phyloP scores from a whole-genome alignment of 1,140 invertebrate species.

The Leptopilina boulardi region DNA sequence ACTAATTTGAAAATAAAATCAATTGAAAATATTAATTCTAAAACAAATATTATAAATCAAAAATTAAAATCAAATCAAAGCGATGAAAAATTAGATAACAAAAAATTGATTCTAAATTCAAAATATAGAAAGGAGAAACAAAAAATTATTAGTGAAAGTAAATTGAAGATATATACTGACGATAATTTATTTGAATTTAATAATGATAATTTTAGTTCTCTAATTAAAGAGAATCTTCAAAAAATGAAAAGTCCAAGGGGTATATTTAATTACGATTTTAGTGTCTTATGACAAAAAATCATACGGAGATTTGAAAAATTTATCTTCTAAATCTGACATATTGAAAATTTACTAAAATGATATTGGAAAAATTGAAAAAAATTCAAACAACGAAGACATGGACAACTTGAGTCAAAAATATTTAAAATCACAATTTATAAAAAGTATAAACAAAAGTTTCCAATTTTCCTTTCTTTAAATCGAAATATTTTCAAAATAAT shows the following conservation, averaged over 20 bases:
- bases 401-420: background rate
- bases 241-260: conserved; percentile 45
- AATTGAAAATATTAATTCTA: background rate
- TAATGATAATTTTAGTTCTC: conserved; percentile 42
- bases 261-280: conserved; percentile 50
- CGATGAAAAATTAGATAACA: background rate
- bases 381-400: conserved; percentile 24
- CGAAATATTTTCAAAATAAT: background rate
- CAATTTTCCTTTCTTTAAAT: background rate
- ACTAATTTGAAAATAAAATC: background rate
- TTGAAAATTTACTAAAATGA: background rate
- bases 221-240: conserved; percentile 52
- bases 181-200: conserved; percentile 39
- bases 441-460: background rate
- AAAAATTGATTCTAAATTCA: background rate
- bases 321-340: background rate
- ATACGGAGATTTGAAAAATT: background rate
- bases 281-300: conserved; percentile 34
- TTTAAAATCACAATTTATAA: background rate
- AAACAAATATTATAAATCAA: background rate
- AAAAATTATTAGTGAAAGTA: background rate
- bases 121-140: background rate
- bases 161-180: conserved; percentile 12
- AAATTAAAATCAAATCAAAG: background rate
- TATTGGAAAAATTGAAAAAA: background rate